These are phyloP conservation scores for Pseudopipra pipra DNA, from an alignment of 2,113 vertebrate species.

Conservation along the genomic window DNA sequence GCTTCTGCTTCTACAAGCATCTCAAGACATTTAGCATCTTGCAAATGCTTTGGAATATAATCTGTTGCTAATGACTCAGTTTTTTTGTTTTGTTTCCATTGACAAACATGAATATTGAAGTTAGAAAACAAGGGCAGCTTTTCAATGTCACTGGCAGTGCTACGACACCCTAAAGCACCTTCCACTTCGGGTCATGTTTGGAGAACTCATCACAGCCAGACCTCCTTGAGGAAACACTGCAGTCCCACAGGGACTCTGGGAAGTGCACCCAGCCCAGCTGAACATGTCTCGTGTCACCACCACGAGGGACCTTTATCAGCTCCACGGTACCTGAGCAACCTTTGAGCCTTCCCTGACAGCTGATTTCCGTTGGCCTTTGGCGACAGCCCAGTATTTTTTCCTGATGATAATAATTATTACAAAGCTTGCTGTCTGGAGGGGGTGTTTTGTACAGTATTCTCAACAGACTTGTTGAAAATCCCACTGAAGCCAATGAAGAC, in stretches of 20 bases:
- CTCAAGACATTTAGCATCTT: constrained; percentile 16
- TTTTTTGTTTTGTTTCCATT: neutral
- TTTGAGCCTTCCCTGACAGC: neutral
- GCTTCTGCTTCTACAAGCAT: constrained; percentile 22
- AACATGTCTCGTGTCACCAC: neutral
- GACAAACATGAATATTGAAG: neutral
- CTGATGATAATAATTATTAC: neutral
- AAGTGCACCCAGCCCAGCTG: neutral
- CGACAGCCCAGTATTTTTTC: neutral
- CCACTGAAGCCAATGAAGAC: neutral
- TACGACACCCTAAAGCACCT: neutral
- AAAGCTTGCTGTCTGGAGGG: neutral
- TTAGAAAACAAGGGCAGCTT: neutral
- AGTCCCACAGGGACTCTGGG: neutral
- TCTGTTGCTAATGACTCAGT: neutral
- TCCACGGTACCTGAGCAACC: neutral
- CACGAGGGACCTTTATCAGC: neutral
- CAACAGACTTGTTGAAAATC: neutral
- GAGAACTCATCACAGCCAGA: neutral
- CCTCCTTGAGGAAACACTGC: neutral
- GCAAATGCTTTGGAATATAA: constrained; percentile 13
- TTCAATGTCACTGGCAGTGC: neutral
- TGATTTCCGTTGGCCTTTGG: neutral
- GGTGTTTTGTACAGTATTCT: neutral
- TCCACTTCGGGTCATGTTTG: neutral